A percentile compares a stretch with the other conserved stretches of the same genome.
These are phyloP conservation scores for Corythoichthys intestinalis DNA, from an alignment of 2,113 vertebrate species.

Conservation along the genomic window DNA sequence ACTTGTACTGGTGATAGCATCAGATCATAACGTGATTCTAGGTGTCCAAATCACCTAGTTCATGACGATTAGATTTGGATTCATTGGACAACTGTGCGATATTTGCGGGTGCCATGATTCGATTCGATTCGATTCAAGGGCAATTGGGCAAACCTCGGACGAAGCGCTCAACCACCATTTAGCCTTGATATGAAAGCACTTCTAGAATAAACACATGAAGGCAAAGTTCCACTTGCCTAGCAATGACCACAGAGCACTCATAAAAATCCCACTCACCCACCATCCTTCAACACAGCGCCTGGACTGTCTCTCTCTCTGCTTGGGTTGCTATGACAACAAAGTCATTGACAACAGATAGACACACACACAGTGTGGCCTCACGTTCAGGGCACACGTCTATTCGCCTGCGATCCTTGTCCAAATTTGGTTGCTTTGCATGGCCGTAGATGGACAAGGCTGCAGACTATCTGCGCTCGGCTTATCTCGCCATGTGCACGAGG, in stretches of 20 bases:
- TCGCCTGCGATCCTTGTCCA: conserved; percentile 85
- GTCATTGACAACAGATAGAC: conserved; percentile 47
- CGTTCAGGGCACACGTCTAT: conserved; percentile 82
- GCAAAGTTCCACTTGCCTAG: not conserved
- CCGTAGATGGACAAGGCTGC: conserved; percentile 70
- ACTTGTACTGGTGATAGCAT: too few relatives aligned
- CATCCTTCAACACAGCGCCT: conserved; percentile 19
- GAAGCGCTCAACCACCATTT: not conserved
- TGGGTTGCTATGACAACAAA: conserved; percentile 65
- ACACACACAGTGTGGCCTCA: conserved; percentile 62
- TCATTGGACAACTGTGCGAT: too few relatives aligned
- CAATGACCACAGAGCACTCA: conserved; percentile 8
- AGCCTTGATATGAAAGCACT: not conserved
- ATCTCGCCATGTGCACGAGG: conserved; percentile 52
- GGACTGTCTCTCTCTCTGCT: conserved; percentile 25
- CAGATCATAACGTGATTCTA: too few relatives aligned
- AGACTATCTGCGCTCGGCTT: conserved; percentile 63
- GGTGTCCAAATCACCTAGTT: too few relatives aligned
- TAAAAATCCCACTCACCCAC: conserved; percentile 4
- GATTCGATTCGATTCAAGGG: too few relatives aligned
- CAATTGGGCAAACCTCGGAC: too few relatives aligned
- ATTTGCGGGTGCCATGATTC: too few relatives aligned
- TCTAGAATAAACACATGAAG: not conserved
- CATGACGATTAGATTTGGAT: too few relatives aligned
- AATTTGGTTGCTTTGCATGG: conserved; percentile 81